A percentile compares a stretch with the other conserved stretches of the same genome.
These are phyloP conservation scores for Margarornis squamiger DNA, from an alignment of 2,797 vertebrate species.

Conservation along the genomic window DNA sequence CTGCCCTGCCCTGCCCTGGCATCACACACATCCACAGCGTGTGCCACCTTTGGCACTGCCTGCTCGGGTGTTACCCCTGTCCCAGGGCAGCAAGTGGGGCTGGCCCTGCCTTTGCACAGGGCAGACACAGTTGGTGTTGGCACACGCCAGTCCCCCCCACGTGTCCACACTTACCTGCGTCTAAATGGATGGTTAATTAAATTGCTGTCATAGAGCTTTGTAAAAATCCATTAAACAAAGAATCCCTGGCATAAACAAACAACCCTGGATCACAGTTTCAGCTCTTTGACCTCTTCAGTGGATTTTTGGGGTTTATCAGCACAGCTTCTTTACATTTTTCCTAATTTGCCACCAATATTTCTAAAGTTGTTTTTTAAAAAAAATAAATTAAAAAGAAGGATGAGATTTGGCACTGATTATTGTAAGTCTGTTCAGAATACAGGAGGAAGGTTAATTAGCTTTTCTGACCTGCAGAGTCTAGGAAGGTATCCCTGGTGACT, in stretches of 20 bases:
- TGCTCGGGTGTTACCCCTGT: neutral
- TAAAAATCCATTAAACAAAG: constrained; percentile 53
- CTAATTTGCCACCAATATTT: constrained; percentile 17
- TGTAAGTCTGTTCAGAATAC: constrained; percentile 63
- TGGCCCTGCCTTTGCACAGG: neutral
- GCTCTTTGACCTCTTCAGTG: constrained; percentile 9
- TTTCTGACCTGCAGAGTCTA: constrained; percentile 71
- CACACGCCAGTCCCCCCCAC: neutral
- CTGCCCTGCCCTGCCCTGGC: neutral
- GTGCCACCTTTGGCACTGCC: neutral
- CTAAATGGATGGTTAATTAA: constrained; percentile 29
- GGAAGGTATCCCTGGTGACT: constrained; percentile 70
- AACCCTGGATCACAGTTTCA: neutral
- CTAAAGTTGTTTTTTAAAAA: neutral
- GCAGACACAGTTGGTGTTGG: neutral
- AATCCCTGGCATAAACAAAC: constrained; percentile 26
- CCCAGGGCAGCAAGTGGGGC: neutral
- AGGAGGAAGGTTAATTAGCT: constrained; percentile 79
- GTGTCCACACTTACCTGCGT: neutral
- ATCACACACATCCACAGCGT: neutral
- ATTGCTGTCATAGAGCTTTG: neutral
- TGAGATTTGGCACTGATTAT: constrained; percentile 36
- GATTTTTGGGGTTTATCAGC: neutral
- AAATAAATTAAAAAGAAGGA: neutral
- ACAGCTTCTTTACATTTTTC: constrained; percentile 11